phyloP scores from a whole-genome alignment of 2,888 invertebrate species.

The Lasius platythorax region DNA sequence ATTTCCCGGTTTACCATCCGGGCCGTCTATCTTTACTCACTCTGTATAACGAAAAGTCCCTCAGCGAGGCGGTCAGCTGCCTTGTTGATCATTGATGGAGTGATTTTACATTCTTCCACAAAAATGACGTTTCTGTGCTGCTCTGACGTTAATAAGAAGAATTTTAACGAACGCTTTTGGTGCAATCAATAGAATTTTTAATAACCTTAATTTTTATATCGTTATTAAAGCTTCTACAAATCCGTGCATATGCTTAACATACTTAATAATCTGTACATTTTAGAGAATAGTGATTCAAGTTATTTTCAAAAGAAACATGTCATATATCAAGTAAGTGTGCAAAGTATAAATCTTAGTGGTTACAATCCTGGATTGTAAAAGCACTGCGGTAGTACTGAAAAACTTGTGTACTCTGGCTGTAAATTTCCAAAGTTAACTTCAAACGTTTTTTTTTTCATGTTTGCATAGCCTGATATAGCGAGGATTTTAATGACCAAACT shows the following conservation, averaged over 20 bases:
- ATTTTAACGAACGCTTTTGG: neutral
- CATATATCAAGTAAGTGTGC: neutral
- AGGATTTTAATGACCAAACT: conserved; percentile 21
- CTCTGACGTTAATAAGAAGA: neutral
- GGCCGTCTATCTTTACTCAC: conserved; percentile 60
- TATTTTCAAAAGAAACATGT: neutral
- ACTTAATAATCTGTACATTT: neutral
- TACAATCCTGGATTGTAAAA: neutral
- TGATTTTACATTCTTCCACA: neutral
- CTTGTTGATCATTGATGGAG: conserved; percentile 14
- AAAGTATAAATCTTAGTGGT: neutral
- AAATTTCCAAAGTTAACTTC: conserved; percentile 25
- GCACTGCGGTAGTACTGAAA: neutral
- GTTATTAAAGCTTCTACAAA: neutral
- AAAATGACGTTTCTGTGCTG: neutral
- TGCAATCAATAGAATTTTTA: neutral
- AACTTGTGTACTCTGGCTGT: neutral
- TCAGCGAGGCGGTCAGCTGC: conserved; percentile 24
- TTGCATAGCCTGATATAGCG: neutral
- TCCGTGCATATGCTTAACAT: neutral
- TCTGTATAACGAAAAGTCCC: neutral
- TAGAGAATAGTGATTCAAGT: neutral
- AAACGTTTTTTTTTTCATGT: neutral
- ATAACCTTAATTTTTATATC: neutral
- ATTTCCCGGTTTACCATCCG: conserved; percentile 57